phyloP scores from a whole-genome alignment of 2,888 invertebrate species.

The Aphidoletes aphidimyza region DNA sequence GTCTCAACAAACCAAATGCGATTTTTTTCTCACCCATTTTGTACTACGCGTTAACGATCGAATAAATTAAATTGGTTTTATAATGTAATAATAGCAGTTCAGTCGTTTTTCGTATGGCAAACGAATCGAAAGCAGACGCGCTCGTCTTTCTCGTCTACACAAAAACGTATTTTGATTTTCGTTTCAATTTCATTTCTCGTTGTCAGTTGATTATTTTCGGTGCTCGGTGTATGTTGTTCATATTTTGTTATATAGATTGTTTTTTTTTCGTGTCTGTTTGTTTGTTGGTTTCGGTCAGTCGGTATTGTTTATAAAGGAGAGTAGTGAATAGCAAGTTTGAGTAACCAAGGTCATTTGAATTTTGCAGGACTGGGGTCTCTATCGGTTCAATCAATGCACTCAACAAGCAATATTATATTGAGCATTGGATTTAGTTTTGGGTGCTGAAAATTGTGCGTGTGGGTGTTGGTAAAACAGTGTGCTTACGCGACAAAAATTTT shows the following conservation, averaged over 20 bases:
- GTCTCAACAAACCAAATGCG: neutral
- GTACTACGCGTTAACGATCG: slow-evolving; percentile 34
- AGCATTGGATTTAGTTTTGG: too few relatives aligned
- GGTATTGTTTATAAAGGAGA: too few relatives aligned
- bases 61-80: slow-evolving; percentile 43
- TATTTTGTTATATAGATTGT: neutral
- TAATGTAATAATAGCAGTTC: slow-evolving; percentile 44
- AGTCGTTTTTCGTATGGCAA: slow-evolving; percentile 28
- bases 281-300: too few relatives aligned
- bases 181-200: too few relatives aligned
- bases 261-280: too few relatives aligned
- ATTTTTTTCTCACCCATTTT: slow-evolving; percentile 32
- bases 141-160: neutral
- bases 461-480: too few relatives aligned
- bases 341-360: neutral
- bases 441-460: too few relatives aligned
- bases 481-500: too few relatives aligned
- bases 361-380: neutral
- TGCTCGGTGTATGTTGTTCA: neutral
- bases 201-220: too few relatives aligned
- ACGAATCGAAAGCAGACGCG: slow-evolving; percentile 42
- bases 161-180: neutral
- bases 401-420: neutral
- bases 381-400: neutral
- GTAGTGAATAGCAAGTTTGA: too few relatives aligned